Evolutionary conservation across 1,140 invertebrate genomes (phyloP).

Genomic region (Bombyx mandarina): DNA sequence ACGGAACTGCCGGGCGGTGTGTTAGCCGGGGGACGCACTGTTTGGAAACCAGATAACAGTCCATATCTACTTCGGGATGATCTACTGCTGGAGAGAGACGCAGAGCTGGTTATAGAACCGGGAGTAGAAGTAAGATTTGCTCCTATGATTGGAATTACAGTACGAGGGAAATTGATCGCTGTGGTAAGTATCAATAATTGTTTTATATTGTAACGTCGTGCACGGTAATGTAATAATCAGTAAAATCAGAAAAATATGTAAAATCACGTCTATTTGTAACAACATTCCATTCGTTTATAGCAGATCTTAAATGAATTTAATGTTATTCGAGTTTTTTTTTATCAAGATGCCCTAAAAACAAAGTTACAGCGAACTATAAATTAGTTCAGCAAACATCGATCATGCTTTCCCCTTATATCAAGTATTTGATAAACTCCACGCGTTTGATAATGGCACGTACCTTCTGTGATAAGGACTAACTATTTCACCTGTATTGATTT

Average conservation of each 20-base stretch:
- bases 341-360: slow-evolving; percentile 1
- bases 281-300: background rate
- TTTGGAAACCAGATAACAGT: slow-evolving; percentile 74
- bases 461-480: slow-evolving; percentile 28
- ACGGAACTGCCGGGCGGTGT: slow-evolving; percentile 76
- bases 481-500: slow-evolving; percentile 41
- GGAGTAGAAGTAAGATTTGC: slow-evolving; percentile 89
- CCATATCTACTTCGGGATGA: slow-evolving; percentile 87
- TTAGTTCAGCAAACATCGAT: background rate
- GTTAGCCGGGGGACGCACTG: slow-evolving; percentile 69
- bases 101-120: slow-evolving; percentile 84
- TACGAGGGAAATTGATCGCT: slow-evolving; percentile 87
- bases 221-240: too few relatives aligned
- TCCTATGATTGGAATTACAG: slow-evolving; percentile 91
- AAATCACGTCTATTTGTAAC: too few relatives aligned
- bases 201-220: background rate
- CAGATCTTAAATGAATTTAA: background rate
- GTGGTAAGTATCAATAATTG: slow-evolving; percentile 76
- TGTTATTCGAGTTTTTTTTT: background rate
- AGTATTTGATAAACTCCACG: slow-evolving; percentile 33
- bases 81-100: slow-evolving; percentile 81
- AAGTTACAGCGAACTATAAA: background rate
- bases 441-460: slow-evolving; percentile 33
- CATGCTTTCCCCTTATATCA: slow-evolving; percentile 14
- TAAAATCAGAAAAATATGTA: background rate